Evolutionary conservation across 2,888 invertebrate species (phyloP).

Genomic region (Slavum lentiscoides): DNA sequence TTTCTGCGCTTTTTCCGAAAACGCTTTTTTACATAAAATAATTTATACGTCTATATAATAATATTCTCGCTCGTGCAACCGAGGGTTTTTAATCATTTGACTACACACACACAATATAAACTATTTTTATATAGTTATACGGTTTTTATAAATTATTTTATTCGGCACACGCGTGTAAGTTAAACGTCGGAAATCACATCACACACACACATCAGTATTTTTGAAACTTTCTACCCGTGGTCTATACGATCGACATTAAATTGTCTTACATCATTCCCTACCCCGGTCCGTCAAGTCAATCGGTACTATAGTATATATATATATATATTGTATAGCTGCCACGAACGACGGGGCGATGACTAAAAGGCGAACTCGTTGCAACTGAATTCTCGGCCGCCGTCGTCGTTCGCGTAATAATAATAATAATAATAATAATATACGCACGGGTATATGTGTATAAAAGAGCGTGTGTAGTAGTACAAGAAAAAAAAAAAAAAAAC

Average conservation of each 20-base stretch:
- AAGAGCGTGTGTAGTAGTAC: neutral
- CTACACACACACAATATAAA: too few species aligned
- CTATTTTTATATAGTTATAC: too few species aligned
- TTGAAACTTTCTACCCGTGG: too few species aligned
- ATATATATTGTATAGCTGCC: neutral
- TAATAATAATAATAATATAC: neutral
- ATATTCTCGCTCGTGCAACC: neutral
- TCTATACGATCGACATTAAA: too few species aligned
- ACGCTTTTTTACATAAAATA: neutral
- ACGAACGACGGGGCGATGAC: neutral
- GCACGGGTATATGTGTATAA: neutral
- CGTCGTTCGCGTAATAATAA: neutral
- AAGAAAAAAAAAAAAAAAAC: neutral
- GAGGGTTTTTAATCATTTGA: neutral
- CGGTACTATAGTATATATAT: neutral
- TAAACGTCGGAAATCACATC: neutral
- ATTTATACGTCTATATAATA: neutral
- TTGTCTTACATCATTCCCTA: too few species aligned
- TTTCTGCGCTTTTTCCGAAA: neutral
- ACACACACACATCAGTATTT: too few species aligned
- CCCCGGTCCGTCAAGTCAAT: neutral
- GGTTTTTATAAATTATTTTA: too few species aligned
- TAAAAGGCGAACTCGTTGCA: neutral
- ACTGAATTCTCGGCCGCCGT: neutral
- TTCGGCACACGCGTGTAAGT: too few species aligned